Evolutionary conservation across 2,797 vertebrate genomes (phyloP), one percentile per base, ranked within the genome.

Genomic region (Loriculus beryllinus): DNA sequence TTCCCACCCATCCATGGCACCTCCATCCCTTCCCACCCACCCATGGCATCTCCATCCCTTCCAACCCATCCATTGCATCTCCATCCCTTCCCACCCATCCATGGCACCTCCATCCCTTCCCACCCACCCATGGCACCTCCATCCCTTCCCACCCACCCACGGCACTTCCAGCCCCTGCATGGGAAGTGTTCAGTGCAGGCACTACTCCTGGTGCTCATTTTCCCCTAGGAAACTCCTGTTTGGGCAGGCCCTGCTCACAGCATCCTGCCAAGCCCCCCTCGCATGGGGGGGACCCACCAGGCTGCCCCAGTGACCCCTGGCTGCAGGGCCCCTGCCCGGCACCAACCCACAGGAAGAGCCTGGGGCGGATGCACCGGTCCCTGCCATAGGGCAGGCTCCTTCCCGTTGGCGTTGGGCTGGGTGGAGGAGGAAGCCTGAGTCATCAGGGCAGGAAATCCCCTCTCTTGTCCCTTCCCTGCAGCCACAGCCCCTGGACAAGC

Each of bases 201-300:
- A 23, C n/a, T 21, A 6, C n/a, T 57, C 54, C n/a, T 9, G 5
- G n/a, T 15, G n/a, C 54, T 56, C n/a, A 10, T 35, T 57, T 57
- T 57, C 54, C 54, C 54, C 54, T 21, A 23, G 54, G n/a, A 56
- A 56, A 15, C n/a, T n/a, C 21, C 21, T 56, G n/a, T 57, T 57
- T 57, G n/a, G 21, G n/a, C 54, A 57, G 54, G 7, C 14, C 25
- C 7, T 2, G 14, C 62, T 59, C 49, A 28, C 31, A 52, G 77
- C n/a, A 26, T 12, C 63, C 57, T 28, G 39, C 23, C 9, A 15
- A 54, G 7, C 14, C 7, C 26, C 29, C 3, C 7, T 33, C 0
- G 1, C 8, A 5, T 17, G 20, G 13, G 21, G n/a, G 9, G 13
- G 14, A 22, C 45, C 68, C 29, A 3, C 7, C 0, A 0, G 17